Evolutionary conservation across 2,797 vertebrate species (phyloP).

Genomic region (Premnoplex brunnescens): DNA sequence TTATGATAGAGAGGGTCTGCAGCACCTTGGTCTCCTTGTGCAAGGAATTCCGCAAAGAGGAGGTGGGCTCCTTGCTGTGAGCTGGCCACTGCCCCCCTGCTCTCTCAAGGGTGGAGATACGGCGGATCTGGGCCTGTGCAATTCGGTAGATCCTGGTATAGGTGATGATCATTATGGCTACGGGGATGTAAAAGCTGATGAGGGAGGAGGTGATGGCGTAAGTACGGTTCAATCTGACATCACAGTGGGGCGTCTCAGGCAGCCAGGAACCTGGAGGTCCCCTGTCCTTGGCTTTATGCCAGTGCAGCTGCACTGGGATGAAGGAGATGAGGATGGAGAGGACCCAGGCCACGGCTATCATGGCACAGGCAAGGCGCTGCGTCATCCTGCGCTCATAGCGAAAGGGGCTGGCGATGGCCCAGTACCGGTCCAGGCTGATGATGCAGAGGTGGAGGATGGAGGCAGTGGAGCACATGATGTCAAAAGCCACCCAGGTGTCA

Average conservation of each 20-base stretch:
- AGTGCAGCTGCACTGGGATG: slow-evolving; percentile 83
- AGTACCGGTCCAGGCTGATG: slow-evolving; percentile 86
- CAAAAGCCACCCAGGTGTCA: slow-evolving; percentile 84
- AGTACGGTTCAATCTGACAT: slow-evolving; percentile 79
- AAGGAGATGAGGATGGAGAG: slow-evolving; percentile 86
- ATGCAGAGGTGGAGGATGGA: slow-evolving; percentile 87
- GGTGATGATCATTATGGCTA: slow-evolving; percentile 84
- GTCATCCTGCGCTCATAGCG: slow-evolving; percentile 84
- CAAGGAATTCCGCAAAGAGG: slow-evolving; percentile 48
- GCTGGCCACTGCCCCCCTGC: slow-evolving; percentile 69
- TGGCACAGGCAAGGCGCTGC: slow-evolving; percentile 77
- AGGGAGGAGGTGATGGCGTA: slow-evolving; percentile 83
- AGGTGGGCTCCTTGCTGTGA: slow-evolving; percentile 51
- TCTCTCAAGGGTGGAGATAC: slow-evolving; percentile 81
- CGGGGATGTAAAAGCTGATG: slow-evolving; percentile 87
- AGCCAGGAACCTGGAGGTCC: not conserved
- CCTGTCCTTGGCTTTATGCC: slow-evolving; percentile 72
- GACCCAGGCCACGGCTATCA: slow-evolving; percentile 82
- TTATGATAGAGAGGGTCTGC: slow-evolving; percentile 83
- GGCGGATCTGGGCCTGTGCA: slow-evolving; percentile 83
- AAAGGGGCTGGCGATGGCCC: slow-evolving; percentile 85
- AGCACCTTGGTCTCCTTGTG: slow-evolving; percentile 83
- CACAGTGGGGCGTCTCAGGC: slow-evolving; percentile 54
- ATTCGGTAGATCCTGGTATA: slow-evolving; percentile 85
- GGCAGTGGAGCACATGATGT: slow-evolving; percentile 86